phyloP scores from a whole-genome alignment of 1,140 invertebrate genomes.

The Meloidogyne chitwoodi region DNA sequence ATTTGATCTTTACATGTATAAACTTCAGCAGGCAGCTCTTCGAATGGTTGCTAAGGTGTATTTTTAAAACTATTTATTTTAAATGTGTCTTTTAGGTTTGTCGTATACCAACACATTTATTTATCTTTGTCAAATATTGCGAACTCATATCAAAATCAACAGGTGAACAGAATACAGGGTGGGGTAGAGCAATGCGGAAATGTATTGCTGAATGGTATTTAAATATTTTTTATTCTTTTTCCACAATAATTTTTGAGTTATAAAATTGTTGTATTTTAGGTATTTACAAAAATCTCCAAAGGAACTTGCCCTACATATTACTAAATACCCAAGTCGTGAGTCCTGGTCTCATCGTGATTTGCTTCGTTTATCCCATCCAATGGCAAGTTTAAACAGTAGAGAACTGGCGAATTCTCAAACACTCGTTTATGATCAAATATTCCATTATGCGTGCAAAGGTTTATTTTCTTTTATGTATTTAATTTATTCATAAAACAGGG shows the following conservation, averaged over 20 bases:
- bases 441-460: constrained; percentile 46
- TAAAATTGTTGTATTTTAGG: too few species aligned
- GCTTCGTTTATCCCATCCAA: constrained; percentile 67
- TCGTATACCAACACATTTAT: constrained; percentile 62
- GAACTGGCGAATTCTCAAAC: constrained; percentile 17
- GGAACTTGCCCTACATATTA: constrained; percentile 67
- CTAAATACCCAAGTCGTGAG: constrained; percentile 67
- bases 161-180: constrained; percentile 39
- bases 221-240: neutral
- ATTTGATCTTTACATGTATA: constrained; percentile 33
- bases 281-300: constrained; percentile 66
- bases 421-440: constrained; percentile 48
- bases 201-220: constrained; percentile 39
- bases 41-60: constrained; percentile 13
- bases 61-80: neutral
- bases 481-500: neutral
- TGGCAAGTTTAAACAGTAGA: constrained; percentile 34
- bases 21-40: constrained; percentile 36
- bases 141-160: constrained; percentile 42
- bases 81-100: constrained; percentile 48
- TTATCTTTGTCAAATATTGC: constrained; percentile 59
- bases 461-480: neutral
- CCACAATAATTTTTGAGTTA: too few species aligned
- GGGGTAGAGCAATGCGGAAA: constrained; percentile 48
- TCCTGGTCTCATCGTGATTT: constrained; percentile 71